Base-by-base conservation (phyloP, 1,140 invertebrate genomes). In the Hypothenemus hampei region DNA sequence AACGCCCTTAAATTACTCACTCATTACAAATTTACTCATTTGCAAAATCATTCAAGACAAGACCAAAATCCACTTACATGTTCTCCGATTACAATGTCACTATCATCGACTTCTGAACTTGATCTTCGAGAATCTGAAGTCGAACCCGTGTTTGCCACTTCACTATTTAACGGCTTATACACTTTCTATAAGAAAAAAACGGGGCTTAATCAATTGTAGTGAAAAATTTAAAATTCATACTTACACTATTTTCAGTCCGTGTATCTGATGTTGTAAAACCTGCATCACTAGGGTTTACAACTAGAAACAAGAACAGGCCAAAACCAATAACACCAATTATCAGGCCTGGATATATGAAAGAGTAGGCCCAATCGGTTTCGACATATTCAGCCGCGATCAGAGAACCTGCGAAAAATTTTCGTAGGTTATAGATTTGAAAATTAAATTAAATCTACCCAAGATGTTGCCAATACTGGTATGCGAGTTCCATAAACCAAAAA, bases 381-480 rank as follows among this genome's bases (percentile, higher is more conserved):
- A 97, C 90, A 74, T 85, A 97, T 29, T 80, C 67, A 0, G 87
- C 89, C 6, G 93, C 91, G 49, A 97, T 86, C 3, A 93, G 58
- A 0, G 83, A 80, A 26, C 77, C 78, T 78, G 47, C 36, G 65
- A 61, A 26, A 29, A 23, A 26, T 44, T 35, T 39, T 26, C 21
- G 36, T 26, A 46, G 18, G 13, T 15, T n/a, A n/a, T n/a, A n/a
- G n/a, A n/a, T n/a, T n/a, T n/a, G n/a, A n/a, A n/a, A n/a, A n/a
- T n/a, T n/a, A n/a, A 4, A 1, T 19, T 3, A 21, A 3, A 23
- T 71, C 64, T 73, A 70, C 89, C 94, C 39, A 97, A 68, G 67
- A 98, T 97, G 71, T 98, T 98, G 21, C 95, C 95, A 8, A 97
- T 78, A 0, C 91, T 95, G 0, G 94, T 97, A 63, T 98, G 94